Conservation (phyloP, 2,113 vertebrate genomes). For the Cinclus mexicanus region DNA sequence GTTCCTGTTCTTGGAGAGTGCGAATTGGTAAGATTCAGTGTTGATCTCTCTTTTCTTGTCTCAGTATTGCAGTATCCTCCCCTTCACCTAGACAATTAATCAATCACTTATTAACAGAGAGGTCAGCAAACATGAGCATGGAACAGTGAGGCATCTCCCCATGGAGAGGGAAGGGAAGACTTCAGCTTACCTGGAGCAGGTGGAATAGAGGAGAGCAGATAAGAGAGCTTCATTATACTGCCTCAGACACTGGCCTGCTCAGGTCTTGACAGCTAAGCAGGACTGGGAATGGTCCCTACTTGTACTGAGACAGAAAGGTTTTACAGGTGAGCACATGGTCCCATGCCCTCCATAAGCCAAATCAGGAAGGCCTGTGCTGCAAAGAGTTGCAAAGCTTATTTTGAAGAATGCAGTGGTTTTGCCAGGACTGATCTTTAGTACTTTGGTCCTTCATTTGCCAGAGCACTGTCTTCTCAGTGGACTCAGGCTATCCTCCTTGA, state of each 20-base stretch:
- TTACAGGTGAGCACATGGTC: background rate
- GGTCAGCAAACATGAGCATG: constrained; percentile 3
- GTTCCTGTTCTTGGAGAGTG: constrained; percentile 97
- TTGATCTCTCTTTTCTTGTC: background rate
- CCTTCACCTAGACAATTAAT: background rate
- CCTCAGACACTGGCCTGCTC: background rate
- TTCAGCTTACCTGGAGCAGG: background rate
- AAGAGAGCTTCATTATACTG: background rate
- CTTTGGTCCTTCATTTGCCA: background rate
- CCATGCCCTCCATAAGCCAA: background rate
- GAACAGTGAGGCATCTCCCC: background rate
- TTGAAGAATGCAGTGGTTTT: background rate
- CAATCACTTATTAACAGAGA: constrained; percentile 25
- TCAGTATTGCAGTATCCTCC: background rate
- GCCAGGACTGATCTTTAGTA: background rate
- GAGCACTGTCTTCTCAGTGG: background rate
- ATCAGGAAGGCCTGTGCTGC: background rate
- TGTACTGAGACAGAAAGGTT: background rate
- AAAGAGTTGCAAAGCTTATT: background rate
- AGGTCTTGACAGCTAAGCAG: constrained; percentile 5
- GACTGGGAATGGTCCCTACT: background rate
- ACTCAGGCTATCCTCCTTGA: background rate
- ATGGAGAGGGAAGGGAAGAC: background rate
- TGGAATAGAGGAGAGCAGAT: background rate
- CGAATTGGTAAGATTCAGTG: constrained; percentile 85